Conservation (phyloP, 2,113 vertebrate species). For the Neodontobutis hainanensis region DNA sequence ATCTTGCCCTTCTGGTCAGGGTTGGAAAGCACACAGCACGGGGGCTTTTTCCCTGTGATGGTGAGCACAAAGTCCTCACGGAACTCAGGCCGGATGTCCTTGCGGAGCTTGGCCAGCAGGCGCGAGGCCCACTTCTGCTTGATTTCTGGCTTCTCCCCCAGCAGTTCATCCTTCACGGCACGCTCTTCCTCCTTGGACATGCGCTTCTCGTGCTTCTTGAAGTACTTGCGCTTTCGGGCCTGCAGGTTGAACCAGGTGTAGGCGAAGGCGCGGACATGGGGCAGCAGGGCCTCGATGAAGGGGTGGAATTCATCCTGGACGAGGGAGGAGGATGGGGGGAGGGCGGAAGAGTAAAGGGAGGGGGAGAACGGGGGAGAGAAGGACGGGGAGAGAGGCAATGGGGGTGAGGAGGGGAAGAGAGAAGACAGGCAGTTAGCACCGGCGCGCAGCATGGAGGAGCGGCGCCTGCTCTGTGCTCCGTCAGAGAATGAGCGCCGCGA, state of each 20-base stretch:
- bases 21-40: constrained; percentile 97
- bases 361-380: constrained; percentile 70
- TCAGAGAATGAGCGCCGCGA: constrained; percentile 69
- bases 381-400: constrained; percentile 70
- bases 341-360: constrained; percentile 63
- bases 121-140: constrained; percentile 98
- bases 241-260: constrained; percentile 99
- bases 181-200: constrained; percentile 98
- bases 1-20: constrained; percentile 99
- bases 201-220: constrained; percentile 97
- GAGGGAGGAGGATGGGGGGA: constrained; percentile 68
- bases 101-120: constrained; percentile 96
- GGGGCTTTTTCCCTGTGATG: constrained; percentile 95
- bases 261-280: constrained; percentile 95
- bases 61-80: constrained; percentile 98
- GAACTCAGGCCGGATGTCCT: constrained; percentile 98
- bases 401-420: constrained; percentile 73
- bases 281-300: constrained; percentile 97
- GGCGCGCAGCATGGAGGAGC: constrained; percentile 76
- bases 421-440: constrained; percentile 80
- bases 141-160: constrained; percentile 96
- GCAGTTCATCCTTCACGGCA: constrained; percentile 94
- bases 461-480: constrained; percentile 71
- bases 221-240: constrained; percentile 98
- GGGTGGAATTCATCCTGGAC: constrained; percentile 97